A percentile compares a stretch with the other conserved stretches of the same genome.
Conservation (phyloP, 2,888 invertebrate species). For the Podotricha telesiphe region DNA sequence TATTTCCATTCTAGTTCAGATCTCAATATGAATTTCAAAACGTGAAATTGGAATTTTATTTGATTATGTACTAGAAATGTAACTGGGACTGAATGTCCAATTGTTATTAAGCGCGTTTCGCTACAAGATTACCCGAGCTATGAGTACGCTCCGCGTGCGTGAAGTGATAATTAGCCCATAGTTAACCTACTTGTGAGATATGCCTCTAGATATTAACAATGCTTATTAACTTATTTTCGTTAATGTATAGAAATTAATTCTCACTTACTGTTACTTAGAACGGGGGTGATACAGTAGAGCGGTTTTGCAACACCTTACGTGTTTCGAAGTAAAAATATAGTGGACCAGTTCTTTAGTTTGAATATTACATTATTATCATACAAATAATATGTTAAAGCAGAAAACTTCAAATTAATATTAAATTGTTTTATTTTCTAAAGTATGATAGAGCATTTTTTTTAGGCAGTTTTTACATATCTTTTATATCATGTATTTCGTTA, state of each 20-base stretch:
- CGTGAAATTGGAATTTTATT: not conserved
- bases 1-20: not conserved
- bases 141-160: conserved; percentile 47
- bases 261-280: conserved; percentile 25
- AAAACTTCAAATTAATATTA: too few species aligned
- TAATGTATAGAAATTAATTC: conserved; percentile 29
- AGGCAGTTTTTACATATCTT: not conserved
- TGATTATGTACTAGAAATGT: conserved; percentile 2
- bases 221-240: conserved; percentile 34
- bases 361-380: not conserved
- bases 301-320: conserved; percentile 14
- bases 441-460: too few species aligned
- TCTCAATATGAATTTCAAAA: not conserved
- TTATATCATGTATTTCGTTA: not conserved
- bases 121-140: conserved; percentile 23
- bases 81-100: conserved; percentile 11
- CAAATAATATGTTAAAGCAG: not conserved
- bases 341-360: not conserved
- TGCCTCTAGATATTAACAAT: conserved; percentile 42
- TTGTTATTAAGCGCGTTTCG: conserved; percentile 26
- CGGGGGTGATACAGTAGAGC: conserved; percentile 22
- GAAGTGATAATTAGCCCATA: conserved; percentile 60
- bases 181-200: conserved; percentile 54
- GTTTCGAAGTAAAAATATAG: not conserved
- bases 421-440: too few species aligned